Percentiles rank a stretch among this genome's conserved stretches.
Evolutionary conservation across 2,113 vertebrate species (phyloP).

Genomic region (Pseudois nayaur): DNA sequence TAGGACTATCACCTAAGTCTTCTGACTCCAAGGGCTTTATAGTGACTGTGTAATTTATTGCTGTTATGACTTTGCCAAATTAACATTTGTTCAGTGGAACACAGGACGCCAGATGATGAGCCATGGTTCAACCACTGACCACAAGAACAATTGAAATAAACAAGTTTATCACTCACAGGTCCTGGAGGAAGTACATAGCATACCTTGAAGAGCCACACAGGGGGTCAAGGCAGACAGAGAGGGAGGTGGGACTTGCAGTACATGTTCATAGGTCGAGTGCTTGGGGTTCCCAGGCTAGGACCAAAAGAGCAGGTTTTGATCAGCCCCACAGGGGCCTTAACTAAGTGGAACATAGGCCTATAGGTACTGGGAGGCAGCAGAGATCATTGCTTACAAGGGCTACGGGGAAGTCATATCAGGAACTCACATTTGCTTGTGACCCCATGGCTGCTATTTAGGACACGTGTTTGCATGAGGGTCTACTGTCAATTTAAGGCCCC

Average conservation of each 20-base stretch:
- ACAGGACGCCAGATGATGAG: not conserved
- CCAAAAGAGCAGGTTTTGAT: not conserved
- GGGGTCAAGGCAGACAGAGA: not conserved
- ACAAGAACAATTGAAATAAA: not conserved
- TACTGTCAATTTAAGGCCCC: not conserved
- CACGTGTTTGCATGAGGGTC: fast-evolving
- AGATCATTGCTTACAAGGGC: not conserved
- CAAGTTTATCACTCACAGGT: not conserved
- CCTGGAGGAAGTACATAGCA: not conserved
- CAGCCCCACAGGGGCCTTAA: not conserved
- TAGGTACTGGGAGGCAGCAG: not conserved
- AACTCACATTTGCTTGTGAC: not conserved
- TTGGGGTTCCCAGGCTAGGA: not conserved
- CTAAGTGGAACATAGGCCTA: not conserved
- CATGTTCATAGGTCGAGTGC: not conserved
- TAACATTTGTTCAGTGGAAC: not conserved
- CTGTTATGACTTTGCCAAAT: not conserved
- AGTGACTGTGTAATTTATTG: not conserved
- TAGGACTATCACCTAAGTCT: not conserved
- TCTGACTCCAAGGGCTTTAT: not conserved
- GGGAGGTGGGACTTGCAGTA: too few relatives aligned
- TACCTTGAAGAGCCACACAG: not conserved
- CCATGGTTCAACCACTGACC: not conserved
- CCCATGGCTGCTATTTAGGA: not conserved
- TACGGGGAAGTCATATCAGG: not conserved